Base-by-base conservation (phyloP, 2,797 vertebrate genomes). In the Apogon hyalosoma region DNA sequence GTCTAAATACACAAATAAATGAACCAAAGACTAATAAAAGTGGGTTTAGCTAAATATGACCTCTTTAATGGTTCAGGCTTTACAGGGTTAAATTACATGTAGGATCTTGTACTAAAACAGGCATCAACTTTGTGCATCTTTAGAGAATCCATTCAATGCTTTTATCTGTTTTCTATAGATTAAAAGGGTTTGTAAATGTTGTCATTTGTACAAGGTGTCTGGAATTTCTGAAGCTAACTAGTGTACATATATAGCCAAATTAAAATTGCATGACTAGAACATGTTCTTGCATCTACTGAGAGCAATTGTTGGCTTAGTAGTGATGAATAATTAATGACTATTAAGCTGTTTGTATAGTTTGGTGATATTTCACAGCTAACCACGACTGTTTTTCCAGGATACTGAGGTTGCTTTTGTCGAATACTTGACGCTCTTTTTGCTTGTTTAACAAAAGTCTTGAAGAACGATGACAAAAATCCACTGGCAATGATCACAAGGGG, bases 261-360 rank as follows among this genome's bases (percentile, higher is more conserved):
- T 42, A 75, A 70, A 65, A 53, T 73, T 82, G 40, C 62, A 81
- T 77, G 73, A 69, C 40, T 28, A 55, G 15, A 54, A 36, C 67
- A 64, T 81, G 78, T 59, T 59, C 50, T 6, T 49, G 36, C 42
- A 49, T 75, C 47, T 43, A 52, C 36, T 80, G 59, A 59, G 40
- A 66, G 51, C 54, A 46, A 63, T 66, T 77, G 57, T 67, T 69
- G 69, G 54, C 24, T 75, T 62, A 46, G 68, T 53, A 43, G 36
- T 43, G 14, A 55, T 75, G 52, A 63, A 83, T 77, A 70, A 81
- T 61, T 72, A 59, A 83, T 53, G 45, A 21, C 47, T 72, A 76
- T 80, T 56, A 69, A 61, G 57, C 43, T 67, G 61, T 73, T 74
- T 77, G 59, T 48, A 46, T 11, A 55, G 40, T 28, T 15, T 4